phyloP scores from a whole-genome alignment of 2,888 invertebrate species.

The Synanthedon tipuliformis region DNA sequence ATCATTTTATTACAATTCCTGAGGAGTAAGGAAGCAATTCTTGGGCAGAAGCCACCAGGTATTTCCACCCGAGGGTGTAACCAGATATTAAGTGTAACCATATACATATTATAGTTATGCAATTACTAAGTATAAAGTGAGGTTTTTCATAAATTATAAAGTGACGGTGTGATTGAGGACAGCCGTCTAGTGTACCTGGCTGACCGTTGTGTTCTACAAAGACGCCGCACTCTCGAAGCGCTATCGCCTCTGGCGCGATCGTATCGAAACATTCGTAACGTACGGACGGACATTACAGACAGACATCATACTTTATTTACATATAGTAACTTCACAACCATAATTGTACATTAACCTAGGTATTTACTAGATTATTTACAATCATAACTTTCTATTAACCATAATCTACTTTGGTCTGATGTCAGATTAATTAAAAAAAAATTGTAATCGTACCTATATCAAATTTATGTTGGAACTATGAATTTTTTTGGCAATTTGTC shows the following conservation, averaged over 20 bases:
- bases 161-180: constrained; percentile 21
- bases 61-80: neutral
- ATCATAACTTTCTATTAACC: too few species aligned
- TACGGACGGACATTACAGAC: constrained; percentile 4
- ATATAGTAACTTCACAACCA: constrained; percentile 8
- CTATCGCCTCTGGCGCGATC: constrained; percentile 24
- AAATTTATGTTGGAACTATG: too few species aligned
- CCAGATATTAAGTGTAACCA: neutral
- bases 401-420: too few species aligned
- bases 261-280: constrained; percentile 10
- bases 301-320: constrained; percentile 13
- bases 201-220: constrained; percentile 44
- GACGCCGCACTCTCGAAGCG: constrained; percentile 33
- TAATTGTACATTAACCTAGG: too few species aligned
- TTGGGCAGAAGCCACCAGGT: too few species aligned
- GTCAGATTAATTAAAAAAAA: too few species aligned
- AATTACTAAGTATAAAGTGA: neutral
- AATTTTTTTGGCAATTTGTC: too few species aligned
- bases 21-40: too few species aligned
- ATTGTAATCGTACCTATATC: too few species aligned
- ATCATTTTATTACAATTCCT: too few species aligned
- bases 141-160: neutral
- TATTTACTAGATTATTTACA: too few species aligned
- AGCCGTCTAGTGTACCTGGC: constrained; percentile 17
- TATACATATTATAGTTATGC: neutral